Evolutionary conservation across 2,797 vertebrate genomes (phyloP).

Genomic region (Antennarius maculatus): DNA sequence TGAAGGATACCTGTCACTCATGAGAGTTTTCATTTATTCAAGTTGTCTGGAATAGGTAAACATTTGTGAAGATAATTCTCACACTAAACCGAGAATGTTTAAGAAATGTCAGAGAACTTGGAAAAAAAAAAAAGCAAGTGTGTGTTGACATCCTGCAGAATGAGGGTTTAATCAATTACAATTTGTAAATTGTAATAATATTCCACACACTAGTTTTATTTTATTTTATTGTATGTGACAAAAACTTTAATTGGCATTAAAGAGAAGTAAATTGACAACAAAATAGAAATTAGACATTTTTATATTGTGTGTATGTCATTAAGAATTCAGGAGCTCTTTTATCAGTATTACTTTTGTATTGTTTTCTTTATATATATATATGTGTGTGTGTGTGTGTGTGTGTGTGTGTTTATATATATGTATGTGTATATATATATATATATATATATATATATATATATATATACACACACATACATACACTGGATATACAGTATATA

Average conservation of each 20-base stretch:
- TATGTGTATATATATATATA: too few species aligned
- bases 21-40: slow-evolving; percentile 11
- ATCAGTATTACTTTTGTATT: slow-evolving; percentile 66
- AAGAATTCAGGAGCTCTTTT: slow-evolving; percentile 36
- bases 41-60: slow-evolving; percentile 8
- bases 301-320: slow-evolving; percentile 40
- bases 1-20: slow-evolving; percentile 26
- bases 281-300: slow-evolving; percentile 16
- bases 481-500: too few species aligned
- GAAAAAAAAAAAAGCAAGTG: slow-evolving; percentile 11
- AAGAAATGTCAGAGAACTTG: slow-evolving; percentile 21
- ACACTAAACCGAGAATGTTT: slow-evolving; percentile 1
- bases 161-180: background rate
- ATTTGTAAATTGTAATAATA: slow-evolving; percentile 3
- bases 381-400: too few species aligned
- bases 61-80: slow-evolving; percentile 6
- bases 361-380: background rate
- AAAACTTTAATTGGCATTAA: slow-evolving; percentile 3
- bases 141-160: background rate
- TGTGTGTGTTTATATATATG: too few species aligned
- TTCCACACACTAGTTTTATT: background rate
- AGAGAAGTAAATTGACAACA: background rate
- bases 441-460: too few species aligned
- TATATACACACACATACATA: too few species aligned
- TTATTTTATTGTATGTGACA: too few species aligned